Percentiles rank a stretch among this genome's conserved stretches.
phyloP scores from a whole-genome alignment of 2,113 vertebrate species.

The Panthera uncia region DNA sequence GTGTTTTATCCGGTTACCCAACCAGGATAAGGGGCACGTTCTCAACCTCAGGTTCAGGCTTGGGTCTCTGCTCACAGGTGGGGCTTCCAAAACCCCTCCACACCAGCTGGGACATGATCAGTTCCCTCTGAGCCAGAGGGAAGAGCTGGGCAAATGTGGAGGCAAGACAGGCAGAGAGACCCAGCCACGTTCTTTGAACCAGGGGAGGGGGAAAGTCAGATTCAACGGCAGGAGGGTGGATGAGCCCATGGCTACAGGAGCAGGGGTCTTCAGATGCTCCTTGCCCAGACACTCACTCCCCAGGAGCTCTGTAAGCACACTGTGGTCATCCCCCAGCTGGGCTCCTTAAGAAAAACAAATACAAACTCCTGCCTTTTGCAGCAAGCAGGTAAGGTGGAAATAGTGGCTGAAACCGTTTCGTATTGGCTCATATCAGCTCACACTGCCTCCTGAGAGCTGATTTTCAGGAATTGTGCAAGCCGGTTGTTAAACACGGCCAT shows the following conservation, averaged over 20 bases:
- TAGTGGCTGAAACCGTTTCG: accelerated
- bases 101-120: background rate
- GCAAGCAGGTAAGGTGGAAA: background rate
- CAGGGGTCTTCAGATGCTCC: background rate
- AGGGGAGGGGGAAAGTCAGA: background rate
- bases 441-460: background rate
- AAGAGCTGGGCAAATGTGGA: background rate
- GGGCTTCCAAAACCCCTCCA: background rate
- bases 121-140: background rate
- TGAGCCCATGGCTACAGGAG: accelerated
- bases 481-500: background rate
- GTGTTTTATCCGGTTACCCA: background rate
- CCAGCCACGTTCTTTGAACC: background rate
- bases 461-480: background rate
- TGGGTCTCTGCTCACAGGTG: background rate
- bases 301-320: background rate
- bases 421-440: accelerated
- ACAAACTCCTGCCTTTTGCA: background rate
- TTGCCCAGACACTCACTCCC: too few relatives aligned
- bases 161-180: background rate
- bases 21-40: background rate
- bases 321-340: background rate
- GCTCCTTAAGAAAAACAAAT: background rate
- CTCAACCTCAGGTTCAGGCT: background rate
- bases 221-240: background rate